Percentiles rank a stretch among this genome's conserved stretches.
Evolutionary conservation across 1,140 invertebrate genomes (phyloP).

Genomic region (Rhyacophila brunnea): DNA sequence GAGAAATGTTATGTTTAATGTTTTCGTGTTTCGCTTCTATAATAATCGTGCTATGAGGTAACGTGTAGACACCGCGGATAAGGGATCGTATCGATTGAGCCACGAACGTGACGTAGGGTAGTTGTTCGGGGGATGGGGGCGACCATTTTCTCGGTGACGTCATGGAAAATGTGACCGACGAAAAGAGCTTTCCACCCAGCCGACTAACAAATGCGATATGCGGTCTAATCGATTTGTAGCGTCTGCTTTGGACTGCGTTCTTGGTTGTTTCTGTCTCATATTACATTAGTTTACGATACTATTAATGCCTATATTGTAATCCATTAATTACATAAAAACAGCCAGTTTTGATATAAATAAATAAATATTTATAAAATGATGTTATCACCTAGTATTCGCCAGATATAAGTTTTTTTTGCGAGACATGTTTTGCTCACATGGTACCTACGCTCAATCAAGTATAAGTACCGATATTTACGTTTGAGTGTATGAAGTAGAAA

Average conservation of each 20-base stretch:
- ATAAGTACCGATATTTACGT: too few relatives aligned
- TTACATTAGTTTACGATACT: neutral
- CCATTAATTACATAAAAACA: too few relatives aligned
- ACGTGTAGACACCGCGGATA: neutral
- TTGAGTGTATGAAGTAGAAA: too few relatives aligned
- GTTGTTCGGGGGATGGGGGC: neutral
- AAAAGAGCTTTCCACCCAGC: neutral
- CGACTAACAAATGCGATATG: slow-evolving; percentile 11
- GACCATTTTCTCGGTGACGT: slow-evolving; percentile 21
- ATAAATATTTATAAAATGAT: too few relatives aligned
- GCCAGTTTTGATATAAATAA: too few relatives aligned
- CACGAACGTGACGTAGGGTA: slow-evolving; percentile 13
- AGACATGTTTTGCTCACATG: too few relatives aligned
- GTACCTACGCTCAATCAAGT: too few relatives aligned
- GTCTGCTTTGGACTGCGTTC: neutral
- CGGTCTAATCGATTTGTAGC: slow-evolving; percentile 17
- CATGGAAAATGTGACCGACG: slow-evolving; percentile 14
- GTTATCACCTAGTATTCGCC: too few relatives aligned
- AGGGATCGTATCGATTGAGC: neutral
- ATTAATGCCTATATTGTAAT: too few relatives aligned
- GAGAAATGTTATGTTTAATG: neutral
- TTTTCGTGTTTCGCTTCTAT: neutral
- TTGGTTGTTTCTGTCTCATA: neutral
- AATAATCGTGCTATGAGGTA: slow-evolving; percentile 1
- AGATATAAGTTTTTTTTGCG: too few relatives aligned